Evolutionary conservation across 2,888 invertebrate species (phyloP).

Genomic region (Troilus luridus): DNA sequence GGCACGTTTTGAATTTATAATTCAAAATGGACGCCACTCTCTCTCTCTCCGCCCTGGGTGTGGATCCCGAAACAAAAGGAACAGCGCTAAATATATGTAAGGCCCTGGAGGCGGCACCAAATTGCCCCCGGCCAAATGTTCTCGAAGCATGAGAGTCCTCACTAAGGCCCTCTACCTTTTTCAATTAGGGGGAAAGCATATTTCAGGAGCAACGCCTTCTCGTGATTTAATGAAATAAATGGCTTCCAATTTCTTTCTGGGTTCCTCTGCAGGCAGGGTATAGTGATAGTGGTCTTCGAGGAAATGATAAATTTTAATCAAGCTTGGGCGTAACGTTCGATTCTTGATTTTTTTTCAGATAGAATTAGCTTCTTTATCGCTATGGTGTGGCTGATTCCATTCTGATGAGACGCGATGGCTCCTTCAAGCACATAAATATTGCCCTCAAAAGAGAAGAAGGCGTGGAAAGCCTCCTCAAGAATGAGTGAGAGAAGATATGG

Average conservation of each 20-base stretch:
- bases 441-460: no score
- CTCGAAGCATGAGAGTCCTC: constrained; percentile 14
- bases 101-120: not conserved
- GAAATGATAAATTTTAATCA: constrained; percentile 21
- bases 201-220: not conserved
- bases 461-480: no score
- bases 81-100: constrained; percentile 6
- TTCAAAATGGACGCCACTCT: constrained; percentile 52
- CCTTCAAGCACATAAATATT: no score
- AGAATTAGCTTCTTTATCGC: not conserved
- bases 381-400: no score
- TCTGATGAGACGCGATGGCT: no score
- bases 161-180: not conserved
- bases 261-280: not conserved
- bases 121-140: constrained; percentile 9
- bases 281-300: not conserved
- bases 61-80: constrained; percentile 39
- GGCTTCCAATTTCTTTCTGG: constrained; percentile 30
- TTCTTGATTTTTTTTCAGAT: not conserved
- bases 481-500: no score
- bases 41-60: constrained; percentile 41
- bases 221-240: constrained; percentile 42
- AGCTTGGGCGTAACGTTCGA: not conserved
- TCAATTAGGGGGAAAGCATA: constrained; percentile 40
- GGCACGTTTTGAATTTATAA: constrained; percentile 58